Evolutionary conservation across 2,888 invertebrate species (phyloP), one percentile per base, ranked within the genome.

Genomic region (Plagiodera versicolora): DNA sequence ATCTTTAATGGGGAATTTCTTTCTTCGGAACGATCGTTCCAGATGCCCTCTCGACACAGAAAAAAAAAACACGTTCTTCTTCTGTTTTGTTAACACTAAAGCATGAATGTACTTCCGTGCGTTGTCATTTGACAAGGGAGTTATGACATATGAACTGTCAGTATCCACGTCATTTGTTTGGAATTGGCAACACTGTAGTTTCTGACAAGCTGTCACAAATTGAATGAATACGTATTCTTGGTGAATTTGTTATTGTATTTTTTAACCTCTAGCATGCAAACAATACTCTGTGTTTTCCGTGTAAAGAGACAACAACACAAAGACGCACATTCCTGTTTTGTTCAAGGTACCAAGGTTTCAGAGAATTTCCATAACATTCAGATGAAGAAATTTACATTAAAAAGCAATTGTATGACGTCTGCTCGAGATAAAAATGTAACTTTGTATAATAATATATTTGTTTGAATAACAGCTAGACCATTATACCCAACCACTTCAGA

Each of bases 1-100:
- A 57, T 61, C 32, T 57, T 57, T 61, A 61, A 61, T 58, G 61
- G 58, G 61, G 45, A n/a, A 58, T 61, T 61, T 57, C 54, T 57
- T 45, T n/a, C n/a, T n/a, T 11, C 3, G 39, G 11, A 14, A 11
- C 39, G 19, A 39, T 60, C 24, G 19, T 2, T 46, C 54, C 61
- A 61, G 58, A 61, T 58, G 61, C 58, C 49, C 58, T 58, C 51
- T 50, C 50, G 46, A 45, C 18, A 11, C 39, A 39, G 14, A 39
- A 46, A 35, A 48, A 56, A 52, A 57, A 61, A 61, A 57, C 47
- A 46, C 24, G 45, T 20, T 57, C 48, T 57, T 48, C 35, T 57
- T 49, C 51, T 35, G 48, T 51, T 46, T 30, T 16, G 56, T 60
- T 56, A 60, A 56, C 56, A 60, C 52, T 52, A 56, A 45, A 50